phyloP scores from a whole-genome alignment of 2,797 vertebrate species.

The Rhabdomys pumilio region DNA sequence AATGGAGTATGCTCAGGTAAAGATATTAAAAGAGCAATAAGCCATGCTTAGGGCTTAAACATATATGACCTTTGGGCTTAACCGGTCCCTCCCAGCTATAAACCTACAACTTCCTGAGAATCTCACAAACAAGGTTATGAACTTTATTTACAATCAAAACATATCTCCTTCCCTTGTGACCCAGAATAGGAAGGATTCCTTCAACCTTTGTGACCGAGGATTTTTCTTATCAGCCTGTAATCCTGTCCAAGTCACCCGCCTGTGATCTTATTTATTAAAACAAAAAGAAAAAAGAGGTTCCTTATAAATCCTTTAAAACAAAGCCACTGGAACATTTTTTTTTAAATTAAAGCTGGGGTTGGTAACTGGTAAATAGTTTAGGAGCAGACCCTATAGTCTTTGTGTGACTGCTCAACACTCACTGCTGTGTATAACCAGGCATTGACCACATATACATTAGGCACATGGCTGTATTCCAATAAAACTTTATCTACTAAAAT shows the following conservation, averaged over 20 bases:
- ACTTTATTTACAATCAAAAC: background rate
- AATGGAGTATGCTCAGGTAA: no score
- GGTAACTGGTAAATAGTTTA: background rate
- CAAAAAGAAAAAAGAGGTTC: background rate
- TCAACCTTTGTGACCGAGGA: background rate
- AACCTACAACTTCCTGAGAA: background rate
- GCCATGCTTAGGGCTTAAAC: background rate
- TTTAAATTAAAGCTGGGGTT: background rate
- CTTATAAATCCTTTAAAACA: background rate
- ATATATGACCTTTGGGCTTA: background rate
- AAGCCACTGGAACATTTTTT: background rate
- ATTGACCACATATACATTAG: background rate
- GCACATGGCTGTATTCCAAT: background rate
- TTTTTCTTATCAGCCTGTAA: background rate
- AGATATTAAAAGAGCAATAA: background rate
- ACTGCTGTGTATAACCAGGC: background rate
- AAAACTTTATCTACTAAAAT: slow-evolving; percentile 54
- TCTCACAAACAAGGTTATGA: background rate
- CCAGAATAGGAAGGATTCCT: background rate
- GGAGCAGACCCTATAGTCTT: background rate
- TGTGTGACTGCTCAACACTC: background rate
- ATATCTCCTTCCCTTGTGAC: background rate
- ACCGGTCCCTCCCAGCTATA: background rate
- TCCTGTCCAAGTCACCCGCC: background rate
- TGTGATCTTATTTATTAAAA: background rate